Conservation (phyloP, 2,797 vertebrate species). For the Myoxocephalus aenaeus region DNA sequence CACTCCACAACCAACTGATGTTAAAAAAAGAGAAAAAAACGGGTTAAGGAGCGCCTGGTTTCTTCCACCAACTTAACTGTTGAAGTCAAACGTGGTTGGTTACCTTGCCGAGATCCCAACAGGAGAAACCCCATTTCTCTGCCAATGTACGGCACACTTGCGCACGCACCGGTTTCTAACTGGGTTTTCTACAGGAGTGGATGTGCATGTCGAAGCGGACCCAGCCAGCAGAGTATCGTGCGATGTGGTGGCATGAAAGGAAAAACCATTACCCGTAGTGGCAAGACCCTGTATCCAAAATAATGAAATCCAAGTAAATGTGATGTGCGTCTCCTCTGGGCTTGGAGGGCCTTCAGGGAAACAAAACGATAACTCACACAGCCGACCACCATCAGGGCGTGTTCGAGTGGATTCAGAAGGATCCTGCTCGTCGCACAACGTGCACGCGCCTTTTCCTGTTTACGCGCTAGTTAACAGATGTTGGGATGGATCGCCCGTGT, state of each 20-base stretch:
- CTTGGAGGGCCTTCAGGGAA: slow-evolving; percentile 69
- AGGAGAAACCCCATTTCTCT: not conserved
- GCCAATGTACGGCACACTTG: no score
- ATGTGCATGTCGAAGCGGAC: not conserved
- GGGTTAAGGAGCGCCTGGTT: not conserved
- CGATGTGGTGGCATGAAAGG: slow-evolving; percentile 17
- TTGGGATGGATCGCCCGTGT: not conserved
- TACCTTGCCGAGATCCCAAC: not conserved
- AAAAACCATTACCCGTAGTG: slow-evolving; percentile 27
- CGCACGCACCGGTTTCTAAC: not conserved
- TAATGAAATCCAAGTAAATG: slow-evolving; percentile 32
- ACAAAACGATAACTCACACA: slow-evolving; percentile 71
- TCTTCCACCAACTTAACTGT: not conserved
- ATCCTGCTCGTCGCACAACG: slow-evolving; percentile 13
- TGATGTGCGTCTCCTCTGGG: slow-evolving; percentile 37
- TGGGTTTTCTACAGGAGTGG: not conserved
- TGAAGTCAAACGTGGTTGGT: not conserved
- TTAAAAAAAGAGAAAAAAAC: not conserved
- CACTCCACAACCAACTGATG: not conserved
- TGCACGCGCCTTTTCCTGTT: slow-evolving; percentile 20
- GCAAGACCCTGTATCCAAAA: slow-evolving; percentile 36
- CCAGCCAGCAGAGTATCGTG: not conserved
- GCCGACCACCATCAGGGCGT: slow-evolving; percentile 55
- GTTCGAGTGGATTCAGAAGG: slow-evolving; percentile 52
- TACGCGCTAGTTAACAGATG: slow-evolving; percentile 22